Conservation (phyloP, 2,113 vertebrate species). For the Ceuthmochares aereus region DNA sequence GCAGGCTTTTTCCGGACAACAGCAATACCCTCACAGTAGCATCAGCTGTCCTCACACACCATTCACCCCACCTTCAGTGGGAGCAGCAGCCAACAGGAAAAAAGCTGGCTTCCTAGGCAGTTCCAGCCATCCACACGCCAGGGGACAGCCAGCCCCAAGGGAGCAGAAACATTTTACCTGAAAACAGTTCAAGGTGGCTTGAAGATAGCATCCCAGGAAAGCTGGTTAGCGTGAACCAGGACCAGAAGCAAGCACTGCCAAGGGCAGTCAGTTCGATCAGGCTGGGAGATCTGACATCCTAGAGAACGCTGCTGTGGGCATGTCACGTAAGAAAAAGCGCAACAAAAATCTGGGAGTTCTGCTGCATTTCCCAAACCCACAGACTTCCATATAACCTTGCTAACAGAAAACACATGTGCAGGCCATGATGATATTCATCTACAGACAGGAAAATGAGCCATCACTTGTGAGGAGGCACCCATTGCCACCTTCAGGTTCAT, state of each 20-base stretch:
- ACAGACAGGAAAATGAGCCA: rapidly evolving
- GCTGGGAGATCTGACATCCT: not conserved
- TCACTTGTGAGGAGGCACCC: too few species aligned
- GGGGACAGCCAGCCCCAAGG: not conserved
- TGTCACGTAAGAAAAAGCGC: not conserved
- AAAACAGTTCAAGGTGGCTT: not conserved
- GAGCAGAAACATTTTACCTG: not conserved
- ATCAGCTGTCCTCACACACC: not conserved
- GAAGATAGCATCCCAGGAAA: not conserved
- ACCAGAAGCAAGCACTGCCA: not conserved
- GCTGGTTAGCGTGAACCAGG: not conserved
- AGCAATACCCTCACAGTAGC: not conserved
- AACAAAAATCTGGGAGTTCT: not conserved
- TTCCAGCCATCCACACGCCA: not conserved
- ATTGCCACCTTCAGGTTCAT: not conserved
- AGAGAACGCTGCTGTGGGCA: not conserved
- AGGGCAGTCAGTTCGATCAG: not conserved
- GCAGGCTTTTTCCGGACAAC: not conserved
- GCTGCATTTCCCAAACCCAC: not conserved
- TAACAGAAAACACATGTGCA: not conserved
- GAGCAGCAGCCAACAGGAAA: not conserved
- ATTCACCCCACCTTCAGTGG: not conserved
- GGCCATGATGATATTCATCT: not conserved
- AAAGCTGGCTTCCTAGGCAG: not conserved
- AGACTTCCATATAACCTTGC: not conserved